Conservation (phyloP, 2,797 vertebrate genomes). For the Phataginus tetradactyla region DNA sequence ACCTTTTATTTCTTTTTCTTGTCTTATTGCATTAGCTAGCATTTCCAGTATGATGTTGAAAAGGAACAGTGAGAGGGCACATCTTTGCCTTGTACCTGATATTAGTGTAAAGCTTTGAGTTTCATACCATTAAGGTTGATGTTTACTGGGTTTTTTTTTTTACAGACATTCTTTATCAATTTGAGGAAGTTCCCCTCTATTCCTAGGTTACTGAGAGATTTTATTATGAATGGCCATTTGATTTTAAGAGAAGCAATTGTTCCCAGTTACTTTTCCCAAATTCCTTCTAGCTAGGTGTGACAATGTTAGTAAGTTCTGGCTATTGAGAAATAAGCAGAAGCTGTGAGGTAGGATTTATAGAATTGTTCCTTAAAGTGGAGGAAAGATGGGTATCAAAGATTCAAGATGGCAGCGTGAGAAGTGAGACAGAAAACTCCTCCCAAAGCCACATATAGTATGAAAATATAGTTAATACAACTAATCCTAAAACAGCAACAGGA, state of each 20-base stretch:
- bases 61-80: background rate
- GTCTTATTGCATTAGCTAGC: background rate
- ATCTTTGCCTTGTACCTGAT: background rate
- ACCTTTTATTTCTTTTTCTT: background rate
- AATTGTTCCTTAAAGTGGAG: background rate
- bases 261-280: background rate
- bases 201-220: background rate
- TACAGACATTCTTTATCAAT: background rate
- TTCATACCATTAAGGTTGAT: background rate
- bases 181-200: background rate
- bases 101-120: background rate
- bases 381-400: background rate
- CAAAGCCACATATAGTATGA: no score
- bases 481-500: no score
- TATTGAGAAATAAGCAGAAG: background rate
- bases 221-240: background rate
- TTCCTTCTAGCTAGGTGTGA: background rate
- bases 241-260: background rate
- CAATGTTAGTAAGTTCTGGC: background rate
- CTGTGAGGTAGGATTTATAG: background rate
- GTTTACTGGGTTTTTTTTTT: background rate
- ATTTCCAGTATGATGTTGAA: background rate
- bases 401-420: no score
- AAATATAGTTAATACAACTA: no score
- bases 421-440: no score